phyloP scores from a whole-genome alignment of 2,797 vertebrate species.

The Phataginus tricuspis region DNA sequence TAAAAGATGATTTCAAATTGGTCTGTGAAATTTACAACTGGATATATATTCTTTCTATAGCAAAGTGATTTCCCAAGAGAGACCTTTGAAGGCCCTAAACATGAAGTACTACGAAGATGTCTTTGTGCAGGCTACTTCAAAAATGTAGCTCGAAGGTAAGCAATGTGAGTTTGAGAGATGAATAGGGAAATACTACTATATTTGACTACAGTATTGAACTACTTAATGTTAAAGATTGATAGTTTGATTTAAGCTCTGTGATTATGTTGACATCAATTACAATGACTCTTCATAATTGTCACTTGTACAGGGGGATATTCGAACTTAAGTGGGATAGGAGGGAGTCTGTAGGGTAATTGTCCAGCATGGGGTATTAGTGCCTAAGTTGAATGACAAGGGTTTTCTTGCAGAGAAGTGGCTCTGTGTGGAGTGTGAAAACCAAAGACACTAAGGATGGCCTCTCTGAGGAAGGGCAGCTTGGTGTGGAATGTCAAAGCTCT shows the following conservation, averaged over 20 bases:
- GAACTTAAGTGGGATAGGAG: not conserved
- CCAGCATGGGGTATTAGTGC: not conserved
- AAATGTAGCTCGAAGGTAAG: constrained; percentile 96
- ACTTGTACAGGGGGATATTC: not conserved
- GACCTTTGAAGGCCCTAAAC: constrained; percentile 91
- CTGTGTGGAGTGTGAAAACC: not conserved
- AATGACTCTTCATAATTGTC: constrained; percentile 3
- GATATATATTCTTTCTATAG: constrained; percentile 81
- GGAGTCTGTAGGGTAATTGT: not conserved
- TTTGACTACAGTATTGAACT: constrained; percentile 26
- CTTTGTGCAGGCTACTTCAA: constrained; percentile 96
- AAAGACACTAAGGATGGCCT: not conserved
- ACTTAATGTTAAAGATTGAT: constrained; percentile 33
- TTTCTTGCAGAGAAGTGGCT: constrained; percentile 4
- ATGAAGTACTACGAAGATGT: constrained; percentile 93
- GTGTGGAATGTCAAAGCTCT: not conserved
- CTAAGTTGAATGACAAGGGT: not conserved
- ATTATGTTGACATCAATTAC: not conserved
- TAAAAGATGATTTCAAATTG: constrained; percentile 48
- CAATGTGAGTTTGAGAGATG: not conserved
- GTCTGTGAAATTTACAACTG: constrained; percentile 36
- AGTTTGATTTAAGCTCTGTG: constrained; percentile 22
- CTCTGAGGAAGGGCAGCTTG: not conserved
- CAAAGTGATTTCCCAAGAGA: constrained; percentile 93
- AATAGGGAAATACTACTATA: not conserved